phyloP scores from a whole-genome alignment of 2,797 vertebrate genomes.

The Mionectes olivaceus region DNA sequence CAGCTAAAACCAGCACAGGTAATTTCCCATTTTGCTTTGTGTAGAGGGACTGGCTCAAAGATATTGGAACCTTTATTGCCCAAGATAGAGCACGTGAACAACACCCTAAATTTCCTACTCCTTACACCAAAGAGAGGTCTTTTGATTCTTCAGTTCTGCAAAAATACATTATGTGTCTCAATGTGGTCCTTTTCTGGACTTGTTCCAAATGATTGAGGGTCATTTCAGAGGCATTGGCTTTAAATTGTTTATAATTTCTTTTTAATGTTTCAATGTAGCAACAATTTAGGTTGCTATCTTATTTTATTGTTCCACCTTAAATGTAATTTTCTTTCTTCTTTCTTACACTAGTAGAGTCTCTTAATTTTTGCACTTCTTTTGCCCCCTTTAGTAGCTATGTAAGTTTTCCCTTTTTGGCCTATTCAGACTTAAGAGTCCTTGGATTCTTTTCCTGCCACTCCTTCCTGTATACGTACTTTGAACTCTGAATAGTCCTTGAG shows the following conservation, averaged over 20 bases:
- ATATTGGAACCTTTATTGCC: neutral
- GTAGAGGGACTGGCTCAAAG: neutral
- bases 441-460: slow-evolving; percentile 34
- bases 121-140: neutral
- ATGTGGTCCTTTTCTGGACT: neutral
- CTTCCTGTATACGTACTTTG: slow-evolving; percentile 37
- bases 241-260: neutral
- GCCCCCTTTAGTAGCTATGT: neutral
- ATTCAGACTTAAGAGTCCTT: slow-evolving; percentile 10
- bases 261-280: neutral
- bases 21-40: neutral
- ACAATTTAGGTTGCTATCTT: neutral
- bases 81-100: neutral
- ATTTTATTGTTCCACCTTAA: neutral
- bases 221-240: neutral
- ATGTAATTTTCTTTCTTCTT: neutral
- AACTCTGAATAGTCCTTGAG: slow-evolving; percentile 17
- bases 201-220: neutral
- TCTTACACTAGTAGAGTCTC: neutral
- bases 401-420: slow-evolving; percentile 7
- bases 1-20: neutral
- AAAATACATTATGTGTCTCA: neutral
- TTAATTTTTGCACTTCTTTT: neutral
- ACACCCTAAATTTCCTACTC: neutral
- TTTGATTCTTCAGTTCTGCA: neutral